These are phyloP conservation scores for Vanacampus margaritifer DNA, from an alignment of 2,113 vertebrate species.

Conservation along the genomic window DNA sequence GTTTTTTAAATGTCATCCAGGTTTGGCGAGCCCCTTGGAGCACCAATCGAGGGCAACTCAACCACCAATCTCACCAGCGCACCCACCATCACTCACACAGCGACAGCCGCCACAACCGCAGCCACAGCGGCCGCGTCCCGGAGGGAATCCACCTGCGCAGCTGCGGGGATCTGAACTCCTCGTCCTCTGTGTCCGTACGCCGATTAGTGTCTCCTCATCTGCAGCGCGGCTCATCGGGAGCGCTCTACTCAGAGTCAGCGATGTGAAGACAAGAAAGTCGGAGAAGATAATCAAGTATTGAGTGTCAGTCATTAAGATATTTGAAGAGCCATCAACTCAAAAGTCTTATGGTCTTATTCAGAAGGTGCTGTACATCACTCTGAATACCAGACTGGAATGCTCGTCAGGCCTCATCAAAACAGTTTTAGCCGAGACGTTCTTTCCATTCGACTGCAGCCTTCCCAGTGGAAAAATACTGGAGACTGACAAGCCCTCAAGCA, in stretches of 20 bases:
- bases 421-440: neutral
- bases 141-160: conserved; percentile 90
- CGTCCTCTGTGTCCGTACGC: conserved; percentile 79
- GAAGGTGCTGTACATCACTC: conserved; percentile 51
- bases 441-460: conserved; percentile 12
- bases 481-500: conserved; percentile 11
- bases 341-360: conserved; percentile 47
- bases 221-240: conserved; percentile 79
- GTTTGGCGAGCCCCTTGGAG: conserved; percentile 73
- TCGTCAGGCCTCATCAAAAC: neutral
- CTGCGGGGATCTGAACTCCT: conserved; percentile 90
- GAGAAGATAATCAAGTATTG: neutral
- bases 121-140: conserved; percentile 42
- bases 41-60: conserved; percentile 52
- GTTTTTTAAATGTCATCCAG: conserved; percentile 52
- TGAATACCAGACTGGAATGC: conserved; percentile 20
- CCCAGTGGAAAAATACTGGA: conserved; percentile 25
- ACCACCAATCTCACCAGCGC: conserved; percentile 57
- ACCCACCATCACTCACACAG: conserved; percentile 75
- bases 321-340: neutral
- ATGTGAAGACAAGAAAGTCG: conserved; percentile 60
- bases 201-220: conserved; percentile 74
- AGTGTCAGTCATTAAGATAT: neutral
- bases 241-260: conserved; percentile 79
- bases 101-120: conserved; percentile 71